These are phyloP conservation scores for Salvelinus sp. DNA, from an alignment of 2,113 vertebrate species.

Conservation along the genomic window DNA sequence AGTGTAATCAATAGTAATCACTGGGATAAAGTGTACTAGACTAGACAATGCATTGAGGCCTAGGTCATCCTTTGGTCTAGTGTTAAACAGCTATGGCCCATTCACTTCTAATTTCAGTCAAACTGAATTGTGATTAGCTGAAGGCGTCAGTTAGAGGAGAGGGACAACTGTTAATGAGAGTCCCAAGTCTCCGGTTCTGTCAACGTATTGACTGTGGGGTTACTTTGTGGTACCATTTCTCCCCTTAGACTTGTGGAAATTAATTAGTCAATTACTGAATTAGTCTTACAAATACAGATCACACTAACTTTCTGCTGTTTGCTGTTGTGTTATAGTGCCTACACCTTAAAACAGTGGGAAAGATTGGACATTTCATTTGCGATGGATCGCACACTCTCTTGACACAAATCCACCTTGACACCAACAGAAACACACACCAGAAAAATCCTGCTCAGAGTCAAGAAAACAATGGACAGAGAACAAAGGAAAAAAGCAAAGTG, in stretches of 20 bases:
- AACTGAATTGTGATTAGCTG: conserved; percentile 51
- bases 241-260: conserved; percentile 14
- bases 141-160: conserved; percentile 34
- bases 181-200: conserved; percentile 29
- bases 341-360: neutral
- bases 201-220: conserved; percentile 40
- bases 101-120: conserved; percentile 48
- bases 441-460: neutral
- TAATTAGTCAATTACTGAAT: neutral
- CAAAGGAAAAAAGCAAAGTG: neutral
- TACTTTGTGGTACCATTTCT: conserved; percentile 2
- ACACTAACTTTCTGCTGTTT: neutral
- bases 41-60: conserved; percentile 33
- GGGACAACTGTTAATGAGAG: conserved; percentile 10
- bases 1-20: conserved; percentile 66
- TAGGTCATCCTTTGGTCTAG: conserved; percentile 17
- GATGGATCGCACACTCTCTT: neutral
- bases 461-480: neutral
- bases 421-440: neutral
- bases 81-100: conserved; percentile 10
- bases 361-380: neutral
- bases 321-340: neutral
- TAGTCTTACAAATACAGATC: conserved; percentile 8
- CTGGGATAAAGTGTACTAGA: conserved; percentile 24
- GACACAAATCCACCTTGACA: neutral